Evolutionary conservation across 2,113 vertebrate species (phyloP), one percentile per base, ranked within the genome.

Genomic region (Jacana jacana): DNA sequence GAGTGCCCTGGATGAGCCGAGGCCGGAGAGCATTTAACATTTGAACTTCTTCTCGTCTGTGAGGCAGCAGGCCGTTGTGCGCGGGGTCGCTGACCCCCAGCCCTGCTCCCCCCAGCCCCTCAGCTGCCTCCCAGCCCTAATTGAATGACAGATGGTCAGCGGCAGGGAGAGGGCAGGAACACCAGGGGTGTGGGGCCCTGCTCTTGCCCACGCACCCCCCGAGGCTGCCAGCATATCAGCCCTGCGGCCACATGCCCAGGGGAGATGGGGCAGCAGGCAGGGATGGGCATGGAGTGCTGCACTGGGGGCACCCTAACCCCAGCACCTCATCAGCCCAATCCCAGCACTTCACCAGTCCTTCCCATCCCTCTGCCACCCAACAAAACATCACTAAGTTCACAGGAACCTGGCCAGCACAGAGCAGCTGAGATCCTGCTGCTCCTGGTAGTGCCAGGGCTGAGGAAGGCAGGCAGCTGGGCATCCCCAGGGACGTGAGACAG

Each of bases 131-230:
- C 96, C 97, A 96, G 98, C 97, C 97, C 98, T 98, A 98, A 98
- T 98, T 98, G 98, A 98, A 98, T 98, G 98, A 98, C 98, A 99
- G 98, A 99, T 98, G 98, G 98, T 97, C 98, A 97, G 98, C 98
- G 98, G 97, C 96, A 90, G 95, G 86, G 93, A 96, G 96, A 97
- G 95, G 96, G 84, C 95, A 89, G 87, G 84, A 96, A 84, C 15
- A 28, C 52, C 52, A 17, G 52, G 52, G 52, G 52, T 28, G 28
- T 54, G 52, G 28, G 52, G 52, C 52, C 52, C 52, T 30, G 52
- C 60, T 87, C 27, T 85, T 87, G 85, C 73, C 95, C 92, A 37
- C 5, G 19, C 44, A 39, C 4, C 40, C 37, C 49, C 4, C 9
- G 4, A 54, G 83, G 80, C 87, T 30, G 44, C 68, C 5, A 8